Base-by-base conservation (phyloP, 2,888 invertebrate genomes). In the Eupithecia vulgata region DNA sequence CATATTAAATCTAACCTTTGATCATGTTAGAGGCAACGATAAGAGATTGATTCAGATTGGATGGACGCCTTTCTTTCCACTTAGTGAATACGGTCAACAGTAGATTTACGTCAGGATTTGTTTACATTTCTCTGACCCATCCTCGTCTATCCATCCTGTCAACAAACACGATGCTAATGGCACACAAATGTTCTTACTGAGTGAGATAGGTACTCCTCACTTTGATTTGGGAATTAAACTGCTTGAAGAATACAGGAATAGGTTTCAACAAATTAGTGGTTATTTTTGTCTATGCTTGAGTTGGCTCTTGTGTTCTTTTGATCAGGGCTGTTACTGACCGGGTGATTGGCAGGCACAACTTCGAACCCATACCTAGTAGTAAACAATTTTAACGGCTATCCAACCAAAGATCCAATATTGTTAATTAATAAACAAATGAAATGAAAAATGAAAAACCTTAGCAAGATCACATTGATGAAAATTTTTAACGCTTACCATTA, bases 71-170 rank as follows among this genome's bases (percentile, higher is more conserved):
- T n/a, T 35, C 65, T 42, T 21, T 25, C 40, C 65, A 40, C 78
- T 80, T 66, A 66, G 61, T 35, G 64, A 61, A 73, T n/a, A 68
- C 80, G 83, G 82, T 80, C 81, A 82, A 80, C 88, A 87, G 85
- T 81, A 86, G 87, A 79, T 61, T 72, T 82, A 69, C 82, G 84
- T 87, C 88, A 82, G 73, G 45, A 77, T 85, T 85, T 90, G 86
- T 89, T 89, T 90, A 89, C 83, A 77, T 80, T 82, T 79, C 82
- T 72, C 81, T 84, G 81, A 79, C 80, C 83, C 85, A 80, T 87
- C 86, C 82, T 82, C 84, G 79, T 76, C 86, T 86, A 86, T 87
- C 86, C 83, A 83, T 87, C 83, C 85, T 83, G 82, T 89, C 89
- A 90, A 90, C 89, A 91, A 87, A 88, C 83, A 85, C 61, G 73